phyloP scores from a whole-genome alignment of 2,888 invertebrate genomes.

The Netelia melanura region DNA sequence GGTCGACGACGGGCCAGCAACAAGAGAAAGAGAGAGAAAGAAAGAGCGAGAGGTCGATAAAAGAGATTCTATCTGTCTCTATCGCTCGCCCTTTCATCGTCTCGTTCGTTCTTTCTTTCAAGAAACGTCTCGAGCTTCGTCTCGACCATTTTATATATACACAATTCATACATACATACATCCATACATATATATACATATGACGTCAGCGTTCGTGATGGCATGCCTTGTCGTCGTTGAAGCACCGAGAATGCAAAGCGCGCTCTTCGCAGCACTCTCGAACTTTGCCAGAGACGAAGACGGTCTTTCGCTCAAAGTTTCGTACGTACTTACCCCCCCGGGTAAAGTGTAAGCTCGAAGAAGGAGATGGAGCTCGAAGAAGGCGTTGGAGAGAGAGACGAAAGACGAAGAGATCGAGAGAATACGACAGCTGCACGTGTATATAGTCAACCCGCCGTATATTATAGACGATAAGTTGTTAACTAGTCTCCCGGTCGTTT shows the following conservation, averaged over 20 bases:
- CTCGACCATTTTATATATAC: background rate
- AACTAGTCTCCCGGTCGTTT: slow-evolving; percentile 54
- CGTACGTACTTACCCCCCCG: slow-evolving; percentile 29
- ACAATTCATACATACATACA: background rate
- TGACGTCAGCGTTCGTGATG: slow-evolving; percentile 53
- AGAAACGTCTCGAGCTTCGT: background rate
- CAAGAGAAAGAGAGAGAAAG: background rate
- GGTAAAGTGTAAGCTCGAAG: slow-evolving; percentile 16
- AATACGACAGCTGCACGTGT: slow-evolving; percentile 22
- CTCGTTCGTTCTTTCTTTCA: slow-evolving; percentile 5
- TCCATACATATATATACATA: background rate
- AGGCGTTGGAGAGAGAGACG: background rate
- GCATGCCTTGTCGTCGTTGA: slow-evolving; percentile 53
- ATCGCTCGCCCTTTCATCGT: slow-evolving; percentile 22
- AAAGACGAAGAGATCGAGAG: background rate
- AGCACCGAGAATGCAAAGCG: slow-evolving; percentile 63
- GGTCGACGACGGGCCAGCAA: background rate
- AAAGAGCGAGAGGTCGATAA: background rate
- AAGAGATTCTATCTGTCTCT: slow-evolving; percentile 1
- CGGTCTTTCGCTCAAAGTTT: slow-evolving; percentile 54
- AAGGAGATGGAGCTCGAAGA: background rate
- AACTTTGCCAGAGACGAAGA: slow-evolving; percentile 45
- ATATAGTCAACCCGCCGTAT: slow-evolving; percentile 53
- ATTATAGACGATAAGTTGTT: slow-evolving; percentile 58
- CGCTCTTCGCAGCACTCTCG: slow-evolving; percentile 33